Evolutionary conservation across 2,113 vertebrate species (phyloP).

Genomic region (Asarcornis scutulata): DNA sequence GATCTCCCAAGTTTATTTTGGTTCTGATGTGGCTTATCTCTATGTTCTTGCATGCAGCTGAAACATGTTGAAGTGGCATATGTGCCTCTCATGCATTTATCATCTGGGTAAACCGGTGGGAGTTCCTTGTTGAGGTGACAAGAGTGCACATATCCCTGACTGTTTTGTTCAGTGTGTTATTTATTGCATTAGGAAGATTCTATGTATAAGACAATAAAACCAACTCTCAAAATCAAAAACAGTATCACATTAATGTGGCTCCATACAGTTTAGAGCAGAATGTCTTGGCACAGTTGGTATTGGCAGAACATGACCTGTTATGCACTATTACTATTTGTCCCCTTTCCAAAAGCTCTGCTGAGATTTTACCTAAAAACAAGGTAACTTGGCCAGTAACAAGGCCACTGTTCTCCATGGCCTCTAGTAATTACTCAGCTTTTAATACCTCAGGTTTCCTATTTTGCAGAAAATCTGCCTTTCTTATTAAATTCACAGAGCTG

Average conservation of each 20-base stretch:
- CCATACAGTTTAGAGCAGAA: background rate
- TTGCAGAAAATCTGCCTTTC: background rate
- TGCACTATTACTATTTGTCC: background rate
- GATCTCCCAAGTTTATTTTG: background rate
- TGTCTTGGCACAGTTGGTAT: background rate
- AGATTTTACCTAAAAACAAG: background rate
- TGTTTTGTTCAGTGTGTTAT: background rate
- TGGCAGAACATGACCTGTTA: background rate
- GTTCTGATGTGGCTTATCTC: background rate
- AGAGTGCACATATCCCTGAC: background rate
- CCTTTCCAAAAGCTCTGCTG: background rate
- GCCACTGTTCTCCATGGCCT: background rate
- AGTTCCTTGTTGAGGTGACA: background rate
- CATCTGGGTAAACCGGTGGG: background rate
- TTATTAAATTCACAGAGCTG: background rate
- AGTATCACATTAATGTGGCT: accelerated
- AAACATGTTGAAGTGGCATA: background rate
- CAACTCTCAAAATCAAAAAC: background rate
- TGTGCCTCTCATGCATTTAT: background rate
- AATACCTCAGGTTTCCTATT: background rate
- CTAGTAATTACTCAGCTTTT: background rate
- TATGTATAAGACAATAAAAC: background rate
- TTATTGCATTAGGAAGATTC: background rate
- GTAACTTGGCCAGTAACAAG: too few species aligned
- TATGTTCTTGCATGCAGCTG: background rate